Conservation (phyloP, 2,113 vertebrate species). For the Lates calcarifer region DNA sequence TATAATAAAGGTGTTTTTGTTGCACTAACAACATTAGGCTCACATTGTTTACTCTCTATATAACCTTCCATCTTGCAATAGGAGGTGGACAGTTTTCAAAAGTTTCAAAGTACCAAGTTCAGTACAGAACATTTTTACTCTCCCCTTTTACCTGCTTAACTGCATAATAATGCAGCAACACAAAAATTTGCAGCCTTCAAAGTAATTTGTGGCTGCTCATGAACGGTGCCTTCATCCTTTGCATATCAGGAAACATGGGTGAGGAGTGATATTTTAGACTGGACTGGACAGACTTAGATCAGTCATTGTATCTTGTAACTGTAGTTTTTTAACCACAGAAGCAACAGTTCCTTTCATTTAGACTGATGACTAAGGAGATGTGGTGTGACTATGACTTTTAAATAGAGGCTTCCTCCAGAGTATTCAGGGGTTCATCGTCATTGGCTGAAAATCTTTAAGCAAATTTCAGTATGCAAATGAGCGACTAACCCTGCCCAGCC, state of each 20-base stretch:
- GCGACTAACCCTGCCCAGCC: not conserved
- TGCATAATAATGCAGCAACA: not conserved
- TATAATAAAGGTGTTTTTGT: not conserved
- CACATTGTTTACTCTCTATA: not conserved
- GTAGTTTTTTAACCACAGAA: too few relatives aligned
- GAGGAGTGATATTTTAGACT: too few relatives aligned
- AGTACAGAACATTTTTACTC: not conserved
- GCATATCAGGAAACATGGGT: not conserved
- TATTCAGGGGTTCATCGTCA: not conserved
- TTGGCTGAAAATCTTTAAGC: not conserved
- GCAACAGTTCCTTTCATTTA: not conserved
- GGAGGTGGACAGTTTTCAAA: too few relatives aligned
- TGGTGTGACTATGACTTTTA: constrained; percentile 1
- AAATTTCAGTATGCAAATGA: not conserved
- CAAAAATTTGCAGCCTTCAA: not conserved
- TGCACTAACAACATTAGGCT: not conserved
- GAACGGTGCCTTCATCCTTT: not conserved
- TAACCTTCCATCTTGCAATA: too few relatives aligned
- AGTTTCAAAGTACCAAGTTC: too few relatives aligned
- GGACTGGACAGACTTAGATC: too few relatives aligned
- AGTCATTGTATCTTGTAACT: too few relatives aligned
- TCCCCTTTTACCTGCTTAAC: not conserved
- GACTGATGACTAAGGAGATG: not conserved
- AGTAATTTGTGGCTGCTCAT: not conserved
- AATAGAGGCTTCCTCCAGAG: not conserved